Conservation (phyloP, 2,797 vertebrate species). For the Myotis findleyi region DNA sequence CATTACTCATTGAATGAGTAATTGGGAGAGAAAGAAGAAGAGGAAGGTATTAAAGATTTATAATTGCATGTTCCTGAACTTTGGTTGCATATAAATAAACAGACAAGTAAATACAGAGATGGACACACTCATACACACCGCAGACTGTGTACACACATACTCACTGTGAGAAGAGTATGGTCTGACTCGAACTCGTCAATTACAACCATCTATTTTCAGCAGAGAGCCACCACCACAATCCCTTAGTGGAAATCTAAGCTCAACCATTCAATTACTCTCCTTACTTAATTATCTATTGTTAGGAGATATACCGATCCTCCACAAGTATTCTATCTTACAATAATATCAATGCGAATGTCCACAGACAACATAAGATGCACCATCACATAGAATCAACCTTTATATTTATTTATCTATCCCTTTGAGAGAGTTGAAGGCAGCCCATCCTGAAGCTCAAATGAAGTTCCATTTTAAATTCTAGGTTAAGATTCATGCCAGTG, state of each 20-base stretch:
- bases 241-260: slow-evolving; percentile 46
- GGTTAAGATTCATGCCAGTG: slow-evolving; percentile 61
- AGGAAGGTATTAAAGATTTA: neutral
- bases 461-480: slow-evolving; percentile 68
- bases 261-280: neutral
- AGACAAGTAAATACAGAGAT: neutral
- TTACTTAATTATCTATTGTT: slow-evolving; percentile 43
- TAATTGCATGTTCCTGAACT: neutral
- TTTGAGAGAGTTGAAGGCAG: slow-evolving; percentile 50
- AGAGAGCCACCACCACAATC: neutral
- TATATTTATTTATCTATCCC: slow-evolving; percentile 40
- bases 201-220: neutral
- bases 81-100: neutral
- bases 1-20: neutral
- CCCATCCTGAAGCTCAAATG: slow-evolving; percentile 58
- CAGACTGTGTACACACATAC: neutral
- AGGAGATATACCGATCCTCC: neutral
- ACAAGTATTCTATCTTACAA: slow-evolving; percentile 37
- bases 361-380: slow-evolving; percentile 21
- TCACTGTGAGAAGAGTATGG: neutral
- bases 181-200: neutral
- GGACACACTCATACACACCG: neutral
- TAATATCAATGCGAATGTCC: slow-evolving; percentile 2
- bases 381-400: slow-evolving; percentile 44
- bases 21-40: neutral